A percentile compares a stretch with the other conserved stretches of the same genome.
phyloP scores from a whole-genome alignment of 1,140 invertebrate species.

The Sitophilus oryzae region DNA sequence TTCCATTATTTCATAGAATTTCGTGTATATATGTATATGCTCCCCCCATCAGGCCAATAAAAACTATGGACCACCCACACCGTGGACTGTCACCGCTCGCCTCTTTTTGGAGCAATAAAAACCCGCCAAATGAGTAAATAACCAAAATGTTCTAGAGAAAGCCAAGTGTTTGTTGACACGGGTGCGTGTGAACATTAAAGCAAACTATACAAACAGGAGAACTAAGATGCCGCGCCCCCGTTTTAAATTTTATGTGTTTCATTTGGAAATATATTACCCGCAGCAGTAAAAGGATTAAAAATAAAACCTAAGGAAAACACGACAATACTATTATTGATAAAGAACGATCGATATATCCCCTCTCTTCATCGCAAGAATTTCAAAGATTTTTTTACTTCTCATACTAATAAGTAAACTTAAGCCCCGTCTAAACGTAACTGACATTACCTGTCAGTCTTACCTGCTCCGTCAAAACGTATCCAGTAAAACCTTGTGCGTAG shows the following conservation, averaged over 20 bases:
- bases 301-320: neutral
- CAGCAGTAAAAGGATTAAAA: neutral
- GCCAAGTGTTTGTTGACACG: constrained; percentile 7
- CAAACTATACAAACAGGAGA: constrained; percentile 7
- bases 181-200: constrained; percentile 4
- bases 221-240: neutral
- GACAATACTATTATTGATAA: neutral
- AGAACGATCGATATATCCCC: neutral
- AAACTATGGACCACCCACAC: constrained; percentile 10
- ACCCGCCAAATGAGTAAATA: constrained; percentile 16
- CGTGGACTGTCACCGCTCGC: neutral
- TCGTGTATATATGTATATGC: neutral
- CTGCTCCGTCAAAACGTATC: too few relatives aligned
- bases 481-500: too few relatives aligned
- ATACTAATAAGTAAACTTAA: too few relatives aligned
- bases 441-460: too few relatives aligned
- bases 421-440: too few relatives aligned
- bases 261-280: neutral
- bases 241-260: neutral
- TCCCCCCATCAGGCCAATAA: neutral
- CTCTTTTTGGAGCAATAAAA: constrained; percentile 6
- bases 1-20: too few relatives aligned
- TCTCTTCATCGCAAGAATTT: too few relatives aligned
- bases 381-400: too few relatives aligned
- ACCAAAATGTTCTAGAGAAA: constrained; percentile 17